Conservation (phyloP, 1,140 invertebrate genomes). For the Nasonia giraulti region DNA sequence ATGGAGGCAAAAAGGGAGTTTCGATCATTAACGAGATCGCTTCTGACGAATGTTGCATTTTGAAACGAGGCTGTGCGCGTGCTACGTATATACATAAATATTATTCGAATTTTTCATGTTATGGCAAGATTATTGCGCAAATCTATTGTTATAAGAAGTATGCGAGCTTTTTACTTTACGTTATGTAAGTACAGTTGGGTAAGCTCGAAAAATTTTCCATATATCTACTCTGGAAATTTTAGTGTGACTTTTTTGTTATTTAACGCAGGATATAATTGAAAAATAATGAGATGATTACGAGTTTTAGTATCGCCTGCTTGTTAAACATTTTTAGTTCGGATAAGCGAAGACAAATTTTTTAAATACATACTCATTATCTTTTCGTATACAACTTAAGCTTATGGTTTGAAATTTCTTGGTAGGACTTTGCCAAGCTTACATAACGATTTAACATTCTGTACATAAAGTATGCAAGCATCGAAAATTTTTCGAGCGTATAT, state of each 20-base stretch:
- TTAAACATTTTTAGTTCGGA: too few relatives aligned
- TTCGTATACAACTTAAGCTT: too few relatives aligned
- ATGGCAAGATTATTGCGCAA: neutral
- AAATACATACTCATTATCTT: too few relatives aligned
- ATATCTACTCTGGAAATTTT: neutral
- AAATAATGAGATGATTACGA: too few relatives aligned
- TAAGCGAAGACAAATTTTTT: too few relatives aligned
- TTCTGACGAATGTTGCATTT: conserved; percentile 25
- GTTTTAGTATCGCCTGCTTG: too few relatives aligned
- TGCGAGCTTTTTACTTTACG: conserved; percentile 30
- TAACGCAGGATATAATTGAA: too few relatives aligned
- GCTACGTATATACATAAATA: conserved; percentile 16
- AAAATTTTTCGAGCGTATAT: neutral
- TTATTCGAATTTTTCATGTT: conserved; percentile 39
- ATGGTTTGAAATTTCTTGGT: too few relatives aligned
- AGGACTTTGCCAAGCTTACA: too few relatives aligned
- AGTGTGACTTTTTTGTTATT: too few relatives aligned
- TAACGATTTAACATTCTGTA: too few relatives aligned
- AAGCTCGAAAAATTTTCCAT: conserved; percentile 7
- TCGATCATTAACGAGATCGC: conserved; percentile 2
- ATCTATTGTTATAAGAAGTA: conserved; percentile 39
- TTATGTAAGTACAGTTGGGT: conserved; percentile 21
- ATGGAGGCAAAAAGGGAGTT: conserved; percentile 4
- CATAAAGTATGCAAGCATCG: too few relatives aligned
- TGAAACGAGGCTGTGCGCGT: conserved; percentile 38